A percentile compares a stretch with the other conserved stretches of the same genome.
These are phyloP conservation scores for Chlamydotis undulata DNA, from an alignment of 2,113 vertebrate species.

Conservation along the genomic window DNA sequence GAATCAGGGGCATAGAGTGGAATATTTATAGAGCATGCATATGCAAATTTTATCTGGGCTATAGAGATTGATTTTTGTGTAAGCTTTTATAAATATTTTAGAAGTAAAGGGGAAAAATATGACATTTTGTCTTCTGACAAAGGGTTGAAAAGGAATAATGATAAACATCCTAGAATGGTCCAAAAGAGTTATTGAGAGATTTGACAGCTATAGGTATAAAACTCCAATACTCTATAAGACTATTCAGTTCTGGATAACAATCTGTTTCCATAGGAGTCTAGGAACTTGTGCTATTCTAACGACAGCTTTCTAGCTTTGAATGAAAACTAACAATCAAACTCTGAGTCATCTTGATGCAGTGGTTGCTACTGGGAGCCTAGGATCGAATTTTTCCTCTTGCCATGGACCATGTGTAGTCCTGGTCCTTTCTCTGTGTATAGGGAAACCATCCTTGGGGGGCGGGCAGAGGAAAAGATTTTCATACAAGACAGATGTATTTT, in stretches of 20 bases:
- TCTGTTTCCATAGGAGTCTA: neutral
- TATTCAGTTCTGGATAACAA: neutral
- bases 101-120: neutral
- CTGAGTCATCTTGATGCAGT: neutral
- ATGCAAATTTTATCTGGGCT: neutral
- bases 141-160: neutral
- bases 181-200: neutral
- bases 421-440: neutral
- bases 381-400: neutral
- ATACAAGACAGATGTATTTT: neutral
- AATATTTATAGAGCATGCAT: neutral
- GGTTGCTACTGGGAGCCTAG: neutral
- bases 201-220: neutral
- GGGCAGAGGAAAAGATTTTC: neutral
- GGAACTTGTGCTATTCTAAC: neutral
- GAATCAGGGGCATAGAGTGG: neutral
- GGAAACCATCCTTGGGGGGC: neutral
- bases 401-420: neutral
- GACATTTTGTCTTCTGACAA: neutral
- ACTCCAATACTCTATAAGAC: neutral
- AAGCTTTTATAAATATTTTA: slow-evolving; percentile 30
- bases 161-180: neutral
- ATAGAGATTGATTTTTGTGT: neutral
- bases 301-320: neutral
- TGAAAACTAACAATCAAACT: neutral